These are phyloP conservation scores for Calameuta pallipes DNA, from an alignment of 2,888 invertebrate species.

Conservation along the genomic window DNA sequence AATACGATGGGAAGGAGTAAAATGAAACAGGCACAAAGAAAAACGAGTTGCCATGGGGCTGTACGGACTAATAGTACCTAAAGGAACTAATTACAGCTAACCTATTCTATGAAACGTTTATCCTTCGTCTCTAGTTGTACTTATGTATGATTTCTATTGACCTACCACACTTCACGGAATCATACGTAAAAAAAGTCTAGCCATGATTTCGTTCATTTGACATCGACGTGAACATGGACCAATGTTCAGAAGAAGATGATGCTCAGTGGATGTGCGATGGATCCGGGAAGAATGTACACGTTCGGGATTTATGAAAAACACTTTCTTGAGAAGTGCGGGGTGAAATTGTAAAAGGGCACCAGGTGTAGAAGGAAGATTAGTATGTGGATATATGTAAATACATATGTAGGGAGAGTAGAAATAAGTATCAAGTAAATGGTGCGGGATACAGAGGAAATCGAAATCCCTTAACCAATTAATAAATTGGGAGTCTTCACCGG, in stretches of 20 bases:
- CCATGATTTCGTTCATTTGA: not conserved
- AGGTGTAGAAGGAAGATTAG: not conserved
- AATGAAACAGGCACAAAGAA: not conserved
- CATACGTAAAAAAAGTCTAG: not conserved
- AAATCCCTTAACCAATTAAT: too few relatives aligned
- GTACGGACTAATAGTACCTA: not conserved
- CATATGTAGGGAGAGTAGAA: too few relatives aligned
- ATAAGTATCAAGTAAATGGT: too few relatives aligned
- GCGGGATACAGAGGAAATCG: too few relatives aligned
- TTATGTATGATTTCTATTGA: not conserved
- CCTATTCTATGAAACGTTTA: not conserved
- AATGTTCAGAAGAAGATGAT: not conserved
- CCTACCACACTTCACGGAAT: not conserved
- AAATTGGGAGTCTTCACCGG: too few relatives aligned
- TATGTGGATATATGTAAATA: not conserved
- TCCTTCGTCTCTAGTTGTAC: not conserved
- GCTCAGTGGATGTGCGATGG: not conserved
- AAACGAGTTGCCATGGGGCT: not conserved
- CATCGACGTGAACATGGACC: not conserved
- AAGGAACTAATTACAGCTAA: not conserved
- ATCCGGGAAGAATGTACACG: not conserved
- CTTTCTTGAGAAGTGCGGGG: not conserved
- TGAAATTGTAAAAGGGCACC: not conserved
- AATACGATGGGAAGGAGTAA: not conserved
- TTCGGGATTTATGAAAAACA: not conserved